These are phyloP conservation scores for Hormaphis cornu DNA, from an alignment of 1,140 invertebrate genomes.

Conservation along the genomic window DNA sequence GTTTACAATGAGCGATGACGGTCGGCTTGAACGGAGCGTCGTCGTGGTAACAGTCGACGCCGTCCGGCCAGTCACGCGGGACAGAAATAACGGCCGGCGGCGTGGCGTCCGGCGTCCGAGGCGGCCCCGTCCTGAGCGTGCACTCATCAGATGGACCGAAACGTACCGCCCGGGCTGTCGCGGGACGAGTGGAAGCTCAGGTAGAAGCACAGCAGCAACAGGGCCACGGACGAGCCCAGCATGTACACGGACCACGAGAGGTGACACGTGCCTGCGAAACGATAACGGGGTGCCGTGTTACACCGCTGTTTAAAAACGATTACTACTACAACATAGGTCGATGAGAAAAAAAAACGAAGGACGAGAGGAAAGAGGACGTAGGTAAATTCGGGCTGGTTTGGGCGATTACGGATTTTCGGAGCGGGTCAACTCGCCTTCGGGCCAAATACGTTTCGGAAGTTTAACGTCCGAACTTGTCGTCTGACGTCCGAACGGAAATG, in stretches of 20 bases:
- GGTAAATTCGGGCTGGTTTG: too few relatives aligned
- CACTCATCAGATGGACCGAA: slow-evolving; percentile 36
- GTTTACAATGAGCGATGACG: slow-evolving; percentile 23
- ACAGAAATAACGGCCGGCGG: slow-evolving; percentile 26
- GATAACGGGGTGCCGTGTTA: too few relatives aligned
- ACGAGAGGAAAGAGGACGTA: too few relatives aligned
- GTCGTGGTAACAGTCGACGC: background rate
- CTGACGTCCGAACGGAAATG: too few relatives aligned
- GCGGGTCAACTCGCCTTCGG: too few relatives aligned
- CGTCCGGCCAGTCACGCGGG: background rate
- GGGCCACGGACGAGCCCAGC: slow-evolving; percentile 46
- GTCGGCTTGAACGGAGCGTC: slow-evolving; percentile 16
- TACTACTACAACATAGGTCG: too few relatives aligned
- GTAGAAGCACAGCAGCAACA: slow-evolving; percentile 50
- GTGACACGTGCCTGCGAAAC: slow-evolving; percentile 49
- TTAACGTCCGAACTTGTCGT: too few relatives aligned
- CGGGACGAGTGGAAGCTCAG: slow-evolving; percentile 50
- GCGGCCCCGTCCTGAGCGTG: slow-evolving; percentile 6
- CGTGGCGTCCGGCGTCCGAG: background rate
- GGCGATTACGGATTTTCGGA: too few relatives aligned
- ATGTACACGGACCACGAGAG: slow-evolving; percentile 56
- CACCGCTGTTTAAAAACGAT: too few relatives aligned
- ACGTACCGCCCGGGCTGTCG: slow-evolving; percentile 31
- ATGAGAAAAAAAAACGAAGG: too few relatives aligned
- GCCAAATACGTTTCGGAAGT: too few relatives aligned